Percentiles rank a stretch among this genome's conserved stretches.
These are phyloP conservation scores for Drosophila truncata DNA, from an alignment of 1,140 invertebrate genomes.

Conservation along the genomic window DNA sequence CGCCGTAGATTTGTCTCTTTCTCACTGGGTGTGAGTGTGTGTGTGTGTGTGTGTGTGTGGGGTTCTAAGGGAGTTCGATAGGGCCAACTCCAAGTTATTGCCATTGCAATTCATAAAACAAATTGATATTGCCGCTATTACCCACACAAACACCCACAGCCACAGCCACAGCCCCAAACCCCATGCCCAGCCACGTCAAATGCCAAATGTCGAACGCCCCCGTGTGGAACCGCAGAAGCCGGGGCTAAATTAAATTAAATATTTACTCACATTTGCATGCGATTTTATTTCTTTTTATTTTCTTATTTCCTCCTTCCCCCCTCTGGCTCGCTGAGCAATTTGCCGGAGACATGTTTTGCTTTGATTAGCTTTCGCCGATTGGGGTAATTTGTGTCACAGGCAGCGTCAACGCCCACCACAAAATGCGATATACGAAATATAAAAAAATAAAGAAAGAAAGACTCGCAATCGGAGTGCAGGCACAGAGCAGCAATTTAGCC, in stretches of 20 bases:
- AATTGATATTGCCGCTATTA: constrained; percentile 83
- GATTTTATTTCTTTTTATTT: constrained; percentile 62
- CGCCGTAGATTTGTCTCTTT: constrained; percentile 13
- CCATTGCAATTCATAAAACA: constrained; percentile 83
- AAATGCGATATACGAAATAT: no score
- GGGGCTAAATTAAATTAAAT: constrained; percentile 78
- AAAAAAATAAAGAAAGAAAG: neutral
- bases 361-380: constrained; percentile 77
- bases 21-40: constrained; percentile 8
- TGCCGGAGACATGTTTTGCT: constrained; percentile 68
- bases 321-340: constrained; percentile 54
- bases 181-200: constrained; percentile 50
- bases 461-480: constrained; percentile 31
- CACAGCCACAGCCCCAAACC: neutral
- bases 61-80: constrained; percentile 1
- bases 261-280: constrained; percentile 81
- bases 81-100: constrained; percentile 73
- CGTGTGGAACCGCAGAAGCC: constrained; percentile 57
- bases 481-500: constrained; percentile 50
- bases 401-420: constrained; percentile 64
- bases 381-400: constrained; percentile 74
- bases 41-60: neutral
- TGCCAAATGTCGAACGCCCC: constrained; percentile 59
- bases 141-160: constrained; percentile 27
- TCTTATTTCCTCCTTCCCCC: constrained; percentile 18